Percentiles rank a stretch among this genome's conserved stretches.
phyloP scores from a whole-genome alignment of 2,797 vertebrate genomes.

The Pangasius sanitwongsei region DNA sequence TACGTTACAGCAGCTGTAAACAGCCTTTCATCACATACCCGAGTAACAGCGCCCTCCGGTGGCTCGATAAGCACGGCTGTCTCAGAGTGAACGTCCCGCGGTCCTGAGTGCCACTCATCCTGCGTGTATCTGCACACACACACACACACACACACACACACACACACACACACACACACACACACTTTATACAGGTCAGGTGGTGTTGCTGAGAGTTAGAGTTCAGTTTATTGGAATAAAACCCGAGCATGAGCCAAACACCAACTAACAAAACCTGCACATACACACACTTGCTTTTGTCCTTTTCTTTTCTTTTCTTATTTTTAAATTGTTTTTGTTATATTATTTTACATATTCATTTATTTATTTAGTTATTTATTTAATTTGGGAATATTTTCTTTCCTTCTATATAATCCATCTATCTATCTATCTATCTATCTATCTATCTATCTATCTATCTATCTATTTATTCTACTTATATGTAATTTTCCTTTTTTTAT shows the following conservation, averaged over 20 bases:
- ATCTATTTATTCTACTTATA: neutral
- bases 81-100: slow-evolving; percentile 75
- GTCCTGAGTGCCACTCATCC: slow-evolving; percentile 72
- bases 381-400: neutral
- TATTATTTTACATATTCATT: neutral
- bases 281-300: neutral
- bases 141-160: neutral
- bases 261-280: neutral
- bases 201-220: too few species aligned
- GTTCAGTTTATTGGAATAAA: neutral
- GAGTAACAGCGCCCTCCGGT: slow-evolving; percentile 72
- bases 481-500: neutral
- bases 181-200: neutral
- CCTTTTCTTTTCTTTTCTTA: neutral
- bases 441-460: neutral
- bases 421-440: too few species aligned
- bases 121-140: slow-evolving; percentile 71
- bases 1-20: neutral
- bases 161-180: neutral
- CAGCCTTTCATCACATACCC: slow-evolving; percentile 71
- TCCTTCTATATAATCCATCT: neutral
- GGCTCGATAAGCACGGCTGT: slow-evolving; percentile 82
- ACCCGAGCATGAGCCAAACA: neutral
- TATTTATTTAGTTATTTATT: neutral
- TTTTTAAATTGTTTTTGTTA: neutral